Evolutionary conservation across 2,888 invertebrate species (phyloP).

Genomic region (Drosophila seclusa): DNA sequence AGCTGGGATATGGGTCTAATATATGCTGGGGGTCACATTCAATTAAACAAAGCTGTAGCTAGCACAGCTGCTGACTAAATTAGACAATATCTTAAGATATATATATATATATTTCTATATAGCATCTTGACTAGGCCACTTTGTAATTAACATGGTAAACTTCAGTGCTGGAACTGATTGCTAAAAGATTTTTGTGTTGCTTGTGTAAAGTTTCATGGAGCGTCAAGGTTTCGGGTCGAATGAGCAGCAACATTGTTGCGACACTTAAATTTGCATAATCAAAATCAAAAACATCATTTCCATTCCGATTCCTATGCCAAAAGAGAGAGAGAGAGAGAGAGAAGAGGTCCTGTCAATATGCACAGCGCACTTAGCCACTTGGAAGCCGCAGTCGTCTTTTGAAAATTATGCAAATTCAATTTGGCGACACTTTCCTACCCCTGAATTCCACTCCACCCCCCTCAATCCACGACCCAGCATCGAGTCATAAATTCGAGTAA

Average conservation of each 20-base stretch:
- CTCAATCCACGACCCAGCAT: conserved; percentile 4
- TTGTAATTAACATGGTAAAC: conserved; percentile 64
- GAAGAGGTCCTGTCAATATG: conserved; percentile 65
- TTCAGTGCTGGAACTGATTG: conserved; percentile 44
- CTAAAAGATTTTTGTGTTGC: conserved; percentile 17
- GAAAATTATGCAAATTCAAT: conserved; percentile 81
- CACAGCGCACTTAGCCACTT: conserved; percentile 70
- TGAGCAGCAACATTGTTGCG: conserved; percentile 78
- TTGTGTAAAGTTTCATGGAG: conserved; percentile 36
- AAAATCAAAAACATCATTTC: conserved; percentile 82
- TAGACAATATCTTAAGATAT: conserved; percentile 12
- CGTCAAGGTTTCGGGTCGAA: conserved; percentile 64
- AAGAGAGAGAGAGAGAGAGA: background rate
- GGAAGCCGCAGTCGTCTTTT: conserved; percentile 74
- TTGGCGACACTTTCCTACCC: conserved; percentile 66
- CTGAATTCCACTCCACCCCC: conserved; percentile 8
- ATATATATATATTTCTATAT: background rate
- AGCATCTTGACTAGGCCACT: conserved; percentile 22
- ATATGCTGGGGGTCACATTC: conserved; percentile 14
- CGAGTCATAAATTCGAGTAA: conserved; percentile 77
- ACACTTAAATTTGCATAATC: conserved; percentile 83
- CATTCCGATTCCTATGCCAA: conserved; percentile 42
- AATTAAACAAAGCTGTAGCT: conserved; percentile 29
- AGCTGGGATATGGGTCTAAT: background rate
- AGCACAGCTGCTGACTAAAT: conserved; percentile 17